phyloP scores from a whole-genome alignment of 2,888 invertebrate genomes.

The Lapara coniferarum region DNA sequence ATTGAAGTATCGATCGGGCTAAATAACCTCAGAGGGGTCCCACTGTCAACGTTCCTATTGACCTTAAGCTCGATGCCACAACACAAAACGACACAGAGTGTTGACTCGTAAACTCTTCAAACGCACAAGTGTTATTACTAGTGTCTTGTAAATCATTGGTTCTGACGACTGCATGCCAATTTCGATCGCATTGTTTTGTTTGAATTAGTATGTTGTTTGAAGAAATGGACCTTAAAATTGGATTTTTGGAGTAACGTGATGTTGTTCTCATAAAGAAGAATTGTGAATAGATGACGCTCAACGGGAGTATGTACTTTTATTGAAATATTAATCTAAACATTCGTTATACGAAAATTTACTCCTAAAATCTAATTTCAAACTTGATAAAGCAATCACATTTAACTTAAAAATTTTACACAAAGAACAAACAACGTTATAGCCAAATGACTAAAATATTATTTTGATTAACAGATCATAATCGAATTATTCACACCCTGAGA shows the following conservation, averaged over 20 bases:
- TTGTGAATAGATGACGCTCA: too few relatives aligned
- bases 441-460: too few relatives aligned
- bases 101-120: slow-evolving; percentile 12
- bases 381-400: too few relatives aligned
- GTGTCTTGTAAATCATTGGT: slow-evolving; percentile 19
- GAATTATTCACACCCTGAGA: background rate
- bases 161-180: slow-evolving; percentile 6
- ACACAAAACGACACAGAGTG: slow-evolving; percentile 24
- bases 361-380: too few relatives aligned
- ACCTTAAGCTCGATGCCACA: slow-evolving; percentile 41
- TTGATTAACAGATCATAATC: background rate
- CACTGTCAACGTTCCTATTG: slow-evolving; percentile 61
- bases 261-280: too few relatives aligned
- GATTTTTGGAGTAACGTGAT: too few relatives aligned
- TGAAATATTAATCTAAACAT: too few relatives aligned
- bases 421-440: too few relatives aligned
- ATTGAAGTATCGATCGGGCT: slow-evolving; percentile 32
- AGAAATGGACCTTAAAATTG: background rate
- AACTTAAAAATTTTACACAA: too few relatives aligned
- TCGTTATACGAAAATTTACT: too few relatives aligned
- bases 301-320: too few relatives aligned
- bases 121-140: slow-evolving; percentile 14
- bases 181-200: slow-evolving; percentile 9
- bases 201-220: background rate
- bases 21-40: slow-evolving; percentile 34